Evolutionary conservation across 2,888 invertebrate genomes (phyloP).

Genomic region (Mongoloraphidia duomilia): DNA sequence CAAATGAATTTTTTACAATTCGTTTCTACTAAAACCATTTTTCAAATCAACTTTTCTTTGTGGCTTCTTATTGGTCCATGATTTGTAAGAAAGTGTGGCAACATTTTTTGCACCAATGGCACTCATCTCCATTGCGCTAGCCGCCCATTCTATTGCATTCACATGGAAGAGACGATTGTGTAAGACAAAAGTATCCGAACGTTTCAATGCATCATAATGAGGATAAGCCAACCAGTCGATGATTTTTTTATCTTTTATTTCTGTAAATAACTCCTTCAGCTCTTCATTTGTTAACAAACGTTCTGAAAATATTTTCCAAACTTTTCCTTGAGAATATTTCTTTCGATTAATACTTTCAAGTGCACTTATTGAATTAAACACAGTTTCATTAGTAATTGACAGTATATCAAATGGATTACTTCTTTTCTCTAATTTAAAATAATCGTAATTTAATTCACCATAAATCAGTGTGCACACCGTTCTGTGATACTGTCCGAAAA

Average conservation of each 20-base stretch:
- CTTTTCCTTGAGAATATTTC: conserved; percentile 17
- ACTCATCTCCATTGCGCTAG: conserved; percentile 55
- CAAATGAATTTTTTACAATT: no score
- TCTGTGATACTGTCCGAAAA: conserved; percentile 33
- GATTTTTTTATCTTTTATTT: conserved; percentile 22
- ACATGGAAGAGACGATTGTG: conserved; percentile 38
- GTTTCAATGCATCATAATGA: conserved; percentile 26
- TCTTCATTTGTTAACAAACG: conserved; percentile 28
- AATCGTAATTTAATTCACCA: conserved; percentile 31
- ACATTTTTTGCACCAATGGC: conserved; percentile 43
- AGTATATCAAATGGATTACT: conserved; percentile 23
- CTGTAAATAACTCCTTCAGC: conserved; percentile 32
- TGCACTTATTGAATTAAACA: conserved; percentile 33
- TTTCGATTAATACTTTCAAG: conserved; percentile 23
- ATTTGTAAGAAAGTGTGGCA: conserved; percentile 36
- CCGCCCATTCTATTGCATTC: conserved; percentile 48
- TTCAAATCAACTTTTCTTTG: neutral
- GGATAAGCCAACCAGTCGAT: conserved; percentile 42
- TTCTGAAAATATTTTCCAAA: conserved; percentile 45
- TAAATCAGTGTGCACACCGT: conserved; percentile 39
- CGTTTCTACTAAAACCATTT: no score
- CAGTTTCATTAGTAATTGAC: conserved; percentile 31
- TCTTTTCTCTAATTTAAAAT: conserved; percentile 28
- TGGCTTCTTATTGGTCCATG: conserved; percentile 1
- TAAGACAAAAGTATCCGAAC: conserved; percentile 32